These are phyloP conservation scores for Anoura caudifer DNA, from an alignment of 2,113 vertebrate genomes.

Conservation along the genomic window DNA sequence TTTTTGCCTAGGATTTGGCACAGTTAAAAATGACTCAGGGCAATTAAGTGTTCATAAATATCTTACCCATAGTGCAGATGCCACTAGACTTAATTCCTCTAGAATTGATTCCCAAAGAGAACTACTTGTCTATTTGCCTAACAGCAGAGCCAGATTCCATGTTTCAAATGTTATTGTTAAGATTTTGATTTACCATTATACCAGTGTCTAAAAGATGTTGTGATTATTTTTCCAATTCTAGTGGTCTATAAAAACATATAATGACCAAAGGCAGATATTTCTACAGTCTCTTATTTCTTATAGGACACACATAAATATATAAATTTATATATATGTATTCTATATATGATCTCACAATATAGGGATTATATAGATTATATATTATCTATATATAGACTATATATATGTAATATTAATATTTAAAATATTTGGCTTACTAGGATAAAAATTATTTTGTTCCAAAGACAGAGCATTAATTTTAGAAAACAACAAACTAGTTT, in stretches of 20 bases:
- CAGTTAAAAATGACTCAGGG: constrained; percentile 29
- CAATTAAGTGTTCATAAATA: constrained; percentile 11
- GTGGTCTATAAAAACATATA: not conserved
- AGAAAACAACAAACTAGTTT: constrained; percentile 17
- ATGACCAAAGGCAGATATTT: not conserved
- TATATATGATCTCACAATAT: no score
- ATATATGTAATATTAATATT: not conserved
- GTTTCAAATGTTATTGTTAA: constrained; percentile 16
- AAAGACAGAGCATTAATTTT: not conserved
- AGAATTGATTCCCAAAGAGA: constrained; percentile 1
- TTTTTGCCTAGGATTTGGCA: not conserved
- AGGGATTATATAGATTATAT: not conserved
- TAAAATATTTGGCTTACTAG: not conserved
- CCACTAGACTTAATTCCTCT: not conserved
- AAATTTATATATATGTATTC: not conserved
- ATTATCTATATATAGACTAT: not conserved
- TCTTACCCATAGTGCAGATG: not conserved
- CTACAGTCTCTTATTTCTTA: not conserved
- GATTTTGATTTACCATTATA: not conserved
- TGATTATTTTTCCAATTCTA: not conserved
- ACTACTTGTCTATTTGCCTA: constrained; percentile 16
- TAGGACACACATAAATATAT: not conserved
- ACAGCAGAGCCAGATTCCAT: not conserved
- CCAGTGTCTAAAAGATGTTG: not conserved
- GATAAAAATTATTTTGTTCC: not conserved